These are phyloP conservation scores for Rhinella marina DNA, from an alignment of 2,797 vertebrate genomes.

Conservation along the genomic window DNA sequence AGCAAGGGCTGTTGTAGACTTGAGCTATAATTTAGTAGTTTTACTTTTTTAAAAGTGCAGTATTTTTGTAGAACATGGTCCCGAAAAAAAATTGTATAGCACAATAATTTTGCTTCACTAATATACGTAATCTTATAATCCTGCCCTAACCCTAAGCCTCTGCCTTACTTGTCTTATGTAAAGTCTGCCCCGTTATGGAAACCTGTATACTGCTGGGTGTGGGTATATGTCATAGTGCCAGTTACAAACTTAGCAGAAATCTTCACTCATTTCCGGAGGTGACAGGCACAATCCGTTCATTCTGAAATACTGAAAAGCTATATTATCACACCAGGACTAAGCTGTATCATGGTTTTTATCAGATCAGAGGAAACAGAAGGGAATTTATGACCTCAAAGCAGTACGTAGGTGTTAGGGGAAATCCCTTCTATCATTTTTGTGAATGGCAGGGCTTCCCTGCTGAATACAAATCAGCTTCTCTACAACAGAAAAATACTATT, in stretches of 20 bases:
- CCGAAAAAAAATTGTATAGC: too few relatives aligned
- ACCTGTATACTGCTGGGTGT: not conserved
- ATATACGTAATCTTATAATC: too few relatives aligned
- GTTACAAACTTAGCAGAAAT: not conserved
- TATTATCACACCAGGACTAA: not conserved
- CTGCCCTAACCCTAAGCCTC: too few relatives aligned
- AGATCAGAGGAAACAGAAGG: constrained; percentile 3
- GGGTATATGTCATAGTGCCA: not conserved
- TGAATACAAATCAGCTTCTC: not conserved
- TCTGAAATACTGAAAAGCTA: not conserved
- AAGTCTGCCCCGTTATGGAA: not conserved
- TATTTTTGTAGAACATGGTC: too few relatives aligned
- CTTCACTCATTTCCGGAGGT: not conserved
- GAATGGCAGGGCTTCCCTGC: not conserved
- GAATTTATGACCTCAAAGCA: not conserved
- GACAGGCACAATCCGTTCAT: not conserved
- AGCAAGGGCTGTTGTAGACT: too few relatives aligned
- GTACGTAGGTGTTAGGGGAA: constrained; percentile 11
- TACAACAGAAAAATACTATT: too few relatives aligned
- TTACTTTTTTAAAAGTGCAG: too few relatives aligned
- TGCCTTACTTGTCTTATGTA: not conserved
- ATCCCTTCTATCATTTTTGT: not conserved
- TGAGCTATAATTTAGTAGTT: too few relatives aligned
- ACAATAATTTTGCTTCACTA: too few relatives aligned
- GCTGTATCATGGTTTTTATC: not conserved